phyloP scores from a whole-genome alignment of 2,797 vertebrate genomes.

The Xenops minutus region DNA sequence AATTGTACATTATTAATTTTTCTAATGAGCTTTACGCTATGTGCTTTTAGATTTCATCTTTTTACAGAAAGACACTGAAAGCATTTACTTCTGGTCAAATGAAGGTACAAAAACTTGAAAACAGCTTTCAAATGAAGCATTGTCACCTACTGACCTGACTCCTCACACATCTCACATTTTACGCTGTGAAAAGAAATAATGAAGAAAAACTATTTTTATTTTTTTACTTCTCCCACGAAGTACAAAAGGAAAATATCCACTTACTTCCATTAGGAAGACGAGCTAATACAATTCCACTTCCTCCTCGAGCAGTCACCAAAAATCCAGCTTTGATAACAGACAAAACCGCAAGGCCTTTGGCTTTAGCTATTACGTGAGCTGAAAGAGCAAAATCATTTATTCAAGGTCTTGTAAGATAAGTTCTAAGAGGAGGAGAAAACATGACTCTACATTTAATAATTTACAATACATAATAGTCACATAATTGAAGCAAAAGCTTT shows the following conservation, averaged over 20 bases:
- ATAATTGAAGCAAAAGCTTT: background rate
- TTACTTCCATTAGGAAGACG: conserved; percentile 89
- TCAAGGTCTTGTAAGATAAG: background rate
- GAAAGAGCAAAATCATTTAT: background rate
- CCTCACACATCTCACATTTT: background rate
- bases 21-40: background rate
- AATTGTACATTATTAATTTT: background rate
- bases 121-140: background rate
- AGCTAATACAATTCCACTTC: conserved; percentile 92
- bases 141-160: background rate
- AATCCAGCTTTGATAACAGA: conserved; percentile 96
- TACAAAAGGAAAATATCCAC: conserved; percentile 19
- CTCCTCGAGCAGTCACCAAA: conserved; percentile 92
- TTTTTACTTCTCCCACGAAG: background rate
- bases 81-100: background rate
- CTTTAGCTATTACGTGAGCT: conserved; percentile 95
- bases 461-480: background rate
- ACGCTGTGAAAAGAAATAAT: background rate
- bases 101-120: background rate
- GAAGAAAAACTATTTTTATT: background rate
- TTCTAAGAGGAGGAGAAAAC: background rate
- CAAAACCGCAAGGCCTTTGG: conserved; percentile 91
- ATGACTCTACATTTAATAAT: background rate
- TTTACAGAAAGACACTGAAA: background rate
- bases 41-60: background rate